Evolutionary conservation across 2,113 vertebrate genomes (phyloP).

Genomic region (Rostratula benghalensis): DNA sequence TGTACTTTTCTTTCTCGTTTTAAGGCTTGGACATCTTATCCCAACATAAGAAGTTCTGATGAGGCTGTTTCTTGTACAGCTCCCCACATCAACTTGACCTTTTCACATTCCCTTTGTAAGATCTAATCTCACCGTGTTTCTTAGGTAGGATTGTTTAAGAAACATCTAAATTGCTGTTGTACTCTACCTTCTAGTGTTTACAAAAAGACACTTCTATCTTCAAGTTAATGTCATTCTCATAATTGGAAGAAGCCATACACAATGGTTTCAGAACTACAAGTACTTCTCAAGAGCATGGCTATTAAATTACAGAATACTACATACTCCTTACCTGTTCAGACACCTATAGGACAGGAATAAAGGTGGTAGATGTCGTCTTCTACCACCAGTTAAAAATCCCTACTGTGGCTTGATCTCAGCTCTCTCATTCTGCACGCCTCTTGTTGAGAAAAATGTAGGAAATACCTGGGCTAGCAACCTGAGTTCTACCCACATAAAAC

Average conservation of each 20-base stretch:
- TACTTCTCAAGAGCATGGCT: conserved; percentile 30
- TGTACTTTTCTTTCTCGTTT: conserved; percentile 2
- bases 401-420: background rate
- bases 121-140: conserved; percentile 29
- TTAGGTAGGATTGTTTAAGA: conserved; percentile 60
- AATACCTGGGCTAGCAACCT: background rate
- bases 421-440: background rate
- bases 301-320: conserved; percentile 29
- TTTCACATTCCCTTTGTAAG: conserved; percentile 44
- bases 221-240: conserved; percentile 49
- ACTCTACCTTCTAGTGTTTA: conserved; percentile 63
- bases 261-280: conserved; percentile 52
- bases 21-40: conserved; percentile 11
- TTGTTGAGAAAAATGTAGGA: background rate
- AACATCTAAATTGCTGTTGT: conserved; percentile 68
- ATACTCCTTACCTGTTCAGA: background rate
- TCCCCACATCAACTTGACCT: conserved; percentile 67
- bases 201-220: conserved; percentile 39
- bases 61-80: conserved; percentile 35
- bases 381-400: background rate
- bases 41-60: conserved; percentile 22
- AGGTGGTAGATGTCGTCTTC: background rate
- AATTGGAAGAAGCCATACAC: conserved; percentile 52
- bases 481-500: background rate
- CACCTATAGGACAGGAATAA: background rate